Evolutionary conservation across 2,113 vertebrate genomes (phyloP).

Genomic region (Cyprinodon variegatus): DNA sequence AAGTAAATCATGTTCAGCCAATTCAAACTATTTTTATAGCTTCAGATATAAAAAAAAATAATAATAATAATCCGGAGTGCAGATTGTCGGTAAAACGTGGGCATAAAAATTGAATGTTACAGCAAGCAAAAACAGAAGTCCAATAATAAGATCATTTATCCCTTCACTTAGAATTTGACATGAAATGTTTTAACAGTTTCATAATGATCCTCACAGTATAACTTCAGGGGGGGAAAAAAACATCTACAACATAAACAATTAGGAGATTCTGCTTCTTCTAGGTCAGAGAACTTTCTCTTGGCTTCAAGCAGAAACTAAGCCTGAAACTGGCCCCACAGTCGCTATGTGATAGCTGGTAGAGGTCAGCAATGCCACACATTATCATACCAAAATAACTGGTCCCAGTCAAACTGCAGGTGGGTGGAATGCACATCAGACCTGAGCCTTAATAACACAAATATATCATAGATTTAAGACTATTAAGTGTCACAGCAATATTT

Average conservation of each 20-base stretch:
- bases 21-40: background rate
- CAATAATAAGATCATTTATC: background rate
- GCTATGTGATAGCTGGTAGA: background rate
- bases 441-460: constrained; percentile 9
- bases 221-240: background rate
- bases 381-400: constrained; percentile 48
- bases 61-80: constrained; percentile 10
- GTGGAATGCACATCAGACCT: constrained; percentile 59
- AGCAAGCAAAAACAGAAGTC: constrained; percentile 3
- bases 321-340: background rate
- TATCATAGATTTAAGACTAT: constrained; percentile 10
- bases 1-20: background rate
- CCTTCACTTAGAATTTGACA: constrained; percentile 1
- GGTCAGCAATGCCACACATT: constrained; percentile 10
- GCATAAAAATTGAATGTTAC: background rate
- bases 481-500: constrained; percentile 18
- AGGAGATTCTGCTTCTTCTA: background rate
- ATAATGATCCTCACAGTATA: constrained; percentile 2
- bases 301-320: constrained; percentile 5
- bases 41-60: background rate
- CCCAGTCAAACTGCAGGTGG: constrained; percentile 30
- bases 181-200: background rate
- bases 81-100: constrained; percentile 10
- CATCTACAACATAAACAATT: constrained; percentile 23
- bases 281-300: background rate